Conservation (phyloP, 1,140 invertebrate genomes). For the Chionoecetes opilio region DNA sequence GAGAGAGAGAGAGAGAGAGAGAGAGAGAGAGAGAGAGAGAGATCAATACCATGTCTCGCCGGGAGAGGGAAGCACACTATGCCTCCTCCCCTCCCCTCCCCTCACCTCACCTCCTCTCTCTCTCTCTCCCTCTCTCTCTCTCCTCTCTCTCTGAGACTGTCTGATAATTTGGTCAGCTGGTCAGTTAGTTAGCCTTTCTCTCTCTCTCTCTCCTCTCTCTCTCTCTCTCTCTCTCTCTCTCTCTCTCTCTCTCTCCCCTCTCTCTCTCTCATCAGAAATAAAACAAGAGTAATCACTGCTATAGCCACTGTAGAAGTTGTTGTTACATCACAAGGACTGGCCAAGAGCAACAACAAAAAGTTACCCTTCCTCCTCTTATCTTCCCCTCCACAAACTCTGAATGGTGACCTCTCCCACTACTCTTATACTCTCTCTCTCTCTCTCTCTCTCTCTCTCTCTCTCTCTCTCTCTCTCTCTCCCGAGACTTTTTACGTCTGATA, state of each 20-base stretch:
- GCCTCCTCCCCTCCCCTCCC: not conserved
- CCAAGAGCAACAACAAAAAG: too few species aligned
- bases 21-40: constrained; percentile 51
- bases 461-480: constrained; percentile 3
- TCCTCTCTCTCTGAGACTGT: not conserved
- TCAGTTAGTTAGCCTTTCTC: too few species aligned
- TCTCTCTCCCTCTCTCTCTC: constrained; percentile 24
- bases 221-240: too few species aligned
- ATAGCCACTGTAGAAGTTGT: not conserved
- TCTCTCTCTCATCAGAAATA: too few species aligned
- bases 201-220: too few species aligned
- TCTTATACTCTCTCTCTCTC: not conserved
- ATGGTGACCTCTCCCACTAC: not conserved
- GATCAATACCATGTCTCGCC: constrained; percentile 56
- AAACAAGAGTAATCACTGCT: too few species aligned
- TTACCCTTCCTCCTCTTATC: too few species aligned
- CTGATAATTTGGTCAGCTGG: too few species aligned
- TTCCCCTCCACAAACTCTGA: too few species aligned
- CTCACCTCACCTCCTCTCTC: not conserved
- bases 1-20: constrained; percentile 57
- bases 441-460: constrained; percentile 24
- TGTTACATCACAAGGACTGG: too few species aligned
- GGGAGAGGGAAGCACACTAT: constrained; percentile 51
- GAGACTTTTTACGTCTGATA: too few species aligned
- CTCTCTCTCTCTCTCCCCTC: too few species aligned